A percentile compares a stretch with the other conserved stretches of the same genome.
Evolutionary conservation across 2,113 vertebrate species (phyloP).

Genomic region (Tichodroma muraria): DNA sequence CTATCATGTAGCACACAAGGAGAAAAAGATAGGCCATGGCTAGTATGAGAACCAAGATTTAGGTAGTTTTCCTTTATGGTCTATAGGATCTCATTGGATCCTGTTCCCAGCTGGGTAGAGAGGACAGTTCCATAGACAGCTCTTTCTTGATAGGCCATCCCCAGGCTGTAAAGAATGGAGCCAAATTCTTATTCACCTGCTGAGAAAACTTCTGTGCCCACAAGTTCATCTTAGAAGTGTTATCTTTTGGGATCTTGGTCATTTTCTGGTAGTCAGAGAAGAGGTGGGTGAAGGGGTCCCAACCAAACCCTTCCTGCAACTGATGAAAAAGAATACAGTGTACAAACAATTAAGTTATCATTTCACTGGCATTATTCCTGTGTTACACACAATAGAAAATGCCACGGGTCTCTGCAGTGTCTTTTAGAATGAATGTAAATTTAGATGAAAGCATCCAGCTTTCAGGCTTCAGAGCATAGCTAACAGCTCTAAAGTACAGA

Average conservation of each 20-base stretch:
- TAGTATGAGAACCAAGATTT: neutral
- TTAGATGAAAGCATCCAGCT: neutral
- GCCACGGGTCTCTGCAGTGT: neutral
- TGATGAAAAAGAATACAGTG: slow-evolving; percentile 6
- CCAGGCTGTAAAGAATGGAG: slow-evolving; percentile 74
- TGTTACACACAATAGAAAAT: neutral
- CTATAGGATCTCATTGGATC: slow-evolving; percentile 69
- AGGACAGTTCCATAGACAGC: slow-evolving; percentile 59
- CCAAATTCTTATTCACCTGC: slow-evolving; percentile 72
- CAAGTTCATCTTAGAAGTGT: slow-evolving; percentile 71
- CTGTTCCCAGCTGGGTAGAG: slow-evolving; percentile 71
- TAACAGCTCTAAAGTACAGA: neutral
- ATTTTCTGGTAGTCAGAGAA: slow-evolving; percentile 72
- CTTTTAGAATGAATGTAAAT: neutral
- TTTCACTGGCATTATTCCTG: neutral
- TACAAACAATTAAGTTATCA: neutral
- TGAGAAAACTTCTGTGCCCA: slow-evolving; percentile 74
- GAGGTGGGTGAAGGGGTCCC: slow-evolving; percentile 70
- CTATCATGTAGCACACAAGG: neutral
- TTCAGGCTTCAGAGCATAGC: neutral
- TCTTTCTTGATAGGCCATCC: slow-evolving; percentile 75
- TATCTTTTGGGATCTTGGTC: slow-evolving; percentile 50
- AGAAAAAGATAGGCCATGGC: neutral
- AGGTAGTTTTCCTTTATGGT: slow-evolving; percentile 42
- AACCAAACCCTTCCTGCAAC: slow-evolving; percentile 78